Conservation (phyloP, 2,888 invertebrate species). For the Formica aserva region DNA sequence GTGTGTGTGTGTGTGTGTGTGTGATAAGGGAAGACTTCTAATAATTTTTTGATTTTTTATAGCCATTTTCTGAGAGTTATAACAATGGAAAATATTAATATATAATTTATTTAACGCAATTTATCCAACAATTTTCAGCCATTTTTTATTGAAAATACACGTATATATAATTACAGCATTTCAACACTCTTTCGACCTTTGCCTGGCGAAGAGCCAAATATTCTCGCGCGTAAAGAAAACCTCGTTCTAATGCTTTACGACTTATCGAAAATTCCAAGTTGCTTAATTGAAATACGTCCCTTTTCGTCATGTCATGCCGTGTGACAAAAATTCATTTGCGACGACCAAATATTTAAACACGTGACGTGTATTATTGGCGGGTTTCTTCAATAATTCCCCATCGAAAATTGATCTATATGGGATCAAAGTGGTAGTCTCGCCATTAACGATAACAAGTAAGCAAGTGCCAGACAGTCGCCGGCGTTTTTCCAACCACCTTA, state of each 20-base stretch:
- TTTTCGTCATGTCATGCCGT: too few relatives aligned
- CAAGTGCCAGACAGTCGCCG: slow-evolving; percentile 24
- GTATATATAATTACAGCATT: not conserved
- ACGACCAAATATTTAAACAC: slow-evolving; percentile 57
- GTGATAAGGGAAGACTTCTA: not conserved
- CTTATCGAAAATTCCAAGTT: not conserved
- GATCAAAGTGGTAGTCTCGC: not conserved
- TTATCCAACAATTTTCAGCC: not conserved
- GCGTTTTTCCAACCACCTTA: slow-evolving; percentile 7
- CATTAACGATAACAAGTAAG: slow-evolving; percentile 24
- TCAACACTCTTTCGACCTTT: not conserved
- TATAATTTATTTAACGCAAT: not conserved
- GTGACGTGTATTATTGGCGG: not conserved
- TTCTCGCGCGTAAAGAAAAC: not conserved
- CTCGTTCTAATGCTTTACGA: not conserved
- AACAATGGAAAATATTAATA: not conserved
- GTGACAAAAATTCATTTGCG: slow-evolving; percentile 29
- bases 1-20: too few relatives aligned
- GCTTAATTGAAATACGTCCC: slow-evolving; percentile 46
- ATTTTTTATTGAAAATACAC: not conserved
- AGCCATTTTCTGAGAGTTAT: not conserved
- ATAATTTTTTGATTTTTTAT: not conserved
- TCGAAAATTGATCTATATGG: not conserved
- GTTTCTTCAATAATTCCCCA: slow-evolving; percentile 18
- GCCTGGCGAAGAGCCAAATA: not conserved